A percentile compares a stretch with the other conserved stretches of the same genome.
Conservation (phyloP, 2,888 invertebrate genomes). For the Sicus ferrugineus region DNA sequence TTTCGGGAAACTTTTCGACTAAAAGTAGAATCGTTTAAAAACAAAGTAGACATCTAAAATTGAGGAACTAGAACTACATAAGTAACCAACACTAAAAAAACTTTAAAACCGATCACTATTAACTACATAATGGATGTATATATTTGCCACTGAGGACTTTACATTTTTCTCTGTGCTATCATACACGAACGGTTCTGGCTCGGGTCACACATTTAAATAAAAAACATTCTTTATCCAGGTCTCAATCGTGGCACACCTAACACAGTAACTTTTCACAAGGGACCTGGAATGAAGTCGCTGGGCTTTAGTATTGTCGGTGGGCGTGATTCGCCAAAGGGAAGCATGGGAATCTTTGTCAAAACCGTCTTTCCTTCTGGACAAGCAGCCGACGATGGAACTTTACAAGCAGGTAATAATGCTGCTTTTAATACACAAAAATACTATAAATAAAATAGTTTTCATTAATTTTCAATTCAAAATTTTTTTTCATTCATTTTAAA, state of each 20-base stretch:
- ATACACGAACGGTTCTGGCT: too few relatives aligned
- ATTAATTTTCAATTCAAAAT: background rate
- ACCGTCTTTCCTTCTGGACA: constrained; percentile 87
- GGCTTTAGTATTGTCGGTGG: constrained; percentile 93
- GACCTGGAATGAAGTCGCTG: constrained; percentile 82
- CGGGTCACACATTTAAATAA: too few relatives aligned
- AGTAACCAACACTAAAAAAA: too few relatives aligned
- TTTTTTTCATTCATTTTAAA: background rate
- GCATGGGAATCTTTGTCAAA: constrained; percentile 89
- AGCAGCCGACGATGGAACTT: constrained; percentile 82
- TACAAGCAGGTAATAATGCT: constrained; percentile 77
- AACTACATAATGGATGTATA: too few relatives aligned
- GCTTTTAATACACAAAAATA: background rate
- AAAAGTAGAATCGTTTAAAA: too few relatives aligned
- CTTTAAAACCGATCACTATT: too few relatives aligned
- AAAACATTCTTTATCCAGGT: constrained; percentile 38
- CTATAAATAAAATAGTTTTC: background rate
- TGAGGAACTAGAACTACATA: too few relatives aligned
- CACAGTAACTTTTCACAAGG: constrained; percentile 78
- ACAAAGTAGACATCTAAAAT: too few relatives aligned
- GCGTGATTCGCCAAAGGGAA: constrained; percentile 84
- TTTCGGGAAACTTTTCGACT: too few relatives aligned
- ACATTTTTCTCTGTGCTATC: too few relatives aligned
- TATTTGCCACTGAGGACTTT: too few relatives aligned
- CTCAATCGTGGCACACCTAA: constrained; percentile 55